A percentile compares a stretch with the other conserved stretches of the same genome.
phyloP scores from a whole-genome alignment of 35 echinoderm and acorn worm species.

The Amphiura filiformis region DNA sequence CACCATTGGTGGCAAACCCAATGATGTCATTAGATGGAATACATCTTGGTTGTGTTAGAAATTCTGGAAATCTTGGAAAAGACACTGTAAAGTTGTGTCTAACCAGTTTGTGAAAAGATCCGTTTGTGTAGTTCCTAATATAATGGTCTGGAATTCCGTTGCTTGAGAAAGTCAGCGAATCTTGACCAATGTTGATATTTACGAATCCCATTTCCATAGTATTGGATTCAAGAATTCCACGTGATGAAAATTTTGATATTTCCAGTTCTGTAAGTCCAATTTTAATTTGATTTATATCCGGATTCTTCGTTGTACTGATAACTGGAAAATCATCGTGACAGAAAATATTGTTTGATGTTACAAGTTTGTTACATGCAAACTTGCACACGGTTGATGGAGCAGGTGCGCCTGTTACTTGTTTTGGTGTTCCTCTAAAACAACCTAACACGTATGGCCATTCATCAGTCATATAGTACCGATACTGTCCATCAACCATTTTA shows the following conservation, averaged over 20 bases:
- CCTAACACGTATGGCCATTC: background rate
- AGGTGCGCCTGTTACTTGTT: background rate
- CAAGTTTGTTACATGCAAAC: background rate
- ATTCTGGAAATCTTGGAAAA: background rate
- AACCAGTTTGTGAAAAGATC: background rate
- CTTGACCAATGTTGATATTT: background rate
- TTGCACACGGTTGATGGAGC: background rate
- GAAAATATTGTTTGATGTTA: background rate
- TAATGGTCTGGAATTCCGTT: background rate
- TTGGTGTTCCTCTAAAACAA: background rate
- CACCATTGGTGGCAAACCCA: background rate
- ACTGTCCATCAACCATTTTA: background rate
- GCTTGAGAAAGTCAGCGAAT: background rate
- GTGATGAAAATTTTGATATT: background rate
- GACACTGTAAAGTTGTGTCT: background rate
- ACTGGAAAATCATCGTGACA: background rate
- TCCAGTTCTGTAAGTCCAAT: background rate
- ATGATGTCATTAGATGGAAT: background rate
- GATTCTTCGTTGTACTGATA: no score
- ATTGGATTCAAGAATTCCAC: background rate
- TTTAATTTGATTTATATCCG: no score
- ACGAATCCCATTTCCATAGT: background rate
- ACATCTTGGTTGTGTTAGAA: background rate
- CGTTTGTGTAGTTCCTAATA: no score
- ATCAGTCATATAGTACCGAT: background rate